phyloP scores from a whole-genome alignment of 2,797 vertebrate species.

The Alca torda region DNA sequence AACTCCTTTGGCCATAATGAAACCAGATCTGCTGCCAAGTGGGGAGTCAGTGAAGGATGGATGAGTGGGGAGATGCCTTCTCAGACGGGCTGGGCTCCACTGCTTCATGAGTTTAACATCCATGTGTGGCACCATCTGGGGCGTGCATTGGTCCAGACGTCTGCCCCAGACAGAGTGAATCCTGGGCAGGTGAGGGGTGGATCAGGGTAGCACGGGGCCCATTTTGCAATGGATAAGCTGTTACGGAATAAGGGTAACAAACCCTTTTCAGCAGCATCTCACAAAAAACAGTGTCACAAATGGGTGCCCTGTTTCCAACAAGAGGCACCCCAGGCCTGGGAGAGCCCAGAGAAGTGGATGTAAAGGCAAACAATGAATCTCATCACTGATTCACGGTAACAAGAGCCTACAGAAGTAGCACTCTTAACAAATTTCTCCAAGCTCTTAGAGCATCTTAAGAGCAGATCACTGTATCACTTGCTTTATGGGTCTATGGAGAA shows the following conservation, averaged over 20 bases:
- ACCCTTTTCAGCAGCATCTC: not conserved
- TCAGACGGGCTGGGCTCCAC: conserved; percentile 23
- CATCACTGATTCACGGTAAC: not conserved
- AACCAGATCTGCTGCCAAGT: not conserved
- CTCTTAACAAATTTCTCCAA: conserved; percentile 31
- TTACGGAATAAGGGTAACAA: not conserved
- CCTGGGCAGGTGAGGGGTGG: not conserved
- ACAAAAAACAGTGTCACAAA: not conserved
- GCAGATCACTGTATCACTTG: not conserved
- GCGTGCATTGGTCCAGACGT: not conserved
- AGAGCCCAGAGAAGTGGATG: not conserved
- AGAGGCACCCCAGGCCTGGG: not conserved
- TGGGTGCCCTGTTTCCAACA: not conserved
- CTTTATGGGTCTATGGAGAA: conserved; percentile 58
- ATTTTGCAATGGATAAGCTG: not conserved
- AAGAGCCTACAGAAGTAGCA: conserved; percentile 41
- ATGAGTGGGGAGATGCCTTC: conserved; percentile 31
- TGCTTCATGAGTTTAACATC: not conserved
- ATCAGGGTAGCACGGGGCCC: not conserved
- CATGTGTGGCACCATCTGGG: conserved; percentile 6
- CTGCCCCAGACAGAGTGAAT: not conserved
- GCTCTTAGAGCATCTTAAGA: conserved; percentile 40
- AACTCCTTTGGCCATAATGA: conserved; percentile 14
- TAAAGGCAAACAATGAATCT: conserved; percentile 10
- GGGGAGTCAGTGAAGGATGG: conserved; percentile 21